These are phyloP conservation scores for Xestoiulus laeticollis DNA, from an alignment of 2,888 invertebrate species.

Conservation along the genomic window DNA sequence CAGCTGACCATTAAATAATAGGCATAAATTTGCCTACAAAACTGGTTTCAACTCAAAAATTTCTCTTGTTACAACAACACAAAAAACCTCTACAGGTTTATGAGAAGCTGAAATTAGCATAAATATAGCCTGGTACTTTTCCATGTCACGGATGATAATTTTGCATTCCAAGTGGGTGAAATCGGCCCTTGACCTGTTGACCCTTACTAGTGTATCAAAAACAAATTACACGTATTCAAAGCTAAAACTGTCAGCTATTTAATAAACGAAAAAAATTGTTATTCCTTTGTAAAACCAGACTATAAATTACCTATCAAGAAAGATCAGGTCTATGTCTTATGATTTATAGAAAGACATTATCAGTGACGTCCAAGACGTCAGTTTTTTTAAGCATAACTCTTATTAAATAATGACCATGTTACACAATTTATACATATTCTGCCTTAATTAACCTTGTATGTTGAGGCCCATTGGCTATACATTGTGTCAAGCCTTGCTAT, in stretches of 20 bases:
- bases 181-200: not conserved
- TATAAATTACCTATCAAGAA: not conserved
- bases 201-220: too few species aligned
- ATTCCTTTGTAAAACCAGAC: too few species aligned
- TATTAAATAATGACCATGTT: not conserved
- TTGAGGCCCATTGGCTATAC: slow-evolving; percentile 2
- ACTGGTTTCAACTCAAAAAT: too few species aligned
- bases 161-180: not conserved
- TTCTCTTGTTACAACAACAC: too few species aligned
- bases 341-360: not conserved
- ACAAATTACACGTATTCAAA: too few species aligned
- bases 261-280: not conserved
- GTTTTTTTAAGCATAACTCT: not conserved
- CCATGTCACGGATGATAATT: not conserved
- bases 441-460: not conserved
- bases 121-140: not conserved
- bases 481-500: not conserved
- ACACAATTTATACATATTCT: not conserved
- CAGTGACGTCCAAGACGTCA: not conserved
- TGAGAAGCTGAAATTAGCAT: not conserved
- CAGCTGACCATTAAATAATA: too few species aligned
- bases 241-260: not conserved
- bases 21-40: too few species aligned
- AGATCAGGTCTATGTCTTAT: too few species aligned
- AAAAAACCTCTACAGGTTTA: too few species aligned